Evolutionary conservation across 2,888 invertebrate genomes (phyloP).

Genomic region (Lamellibrachia satsuma): DNA sequence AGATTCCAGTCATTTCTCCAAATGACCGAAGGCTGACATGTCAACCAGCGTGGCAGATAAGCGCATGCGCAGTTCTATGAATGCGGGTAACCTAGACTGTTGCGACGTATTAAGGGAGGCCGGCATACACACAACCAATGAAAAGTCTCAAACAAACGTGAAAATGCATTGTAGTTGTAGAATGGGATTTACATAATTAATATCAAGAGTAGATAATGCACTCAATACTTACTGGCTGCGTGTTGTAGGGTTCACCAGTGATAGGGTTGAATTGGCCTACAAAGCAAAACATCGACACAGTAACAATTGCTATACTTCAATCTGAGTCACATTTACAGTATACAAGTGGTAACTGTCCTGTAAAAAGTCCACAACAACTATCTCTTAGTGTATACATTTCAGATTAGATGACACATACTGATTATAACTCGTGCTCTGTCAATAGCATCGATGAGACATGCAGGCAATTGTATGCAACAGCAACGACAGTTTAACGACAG

Average conservation of each 20-base stretch:
- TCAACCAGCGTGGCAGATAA: too few species aligned
- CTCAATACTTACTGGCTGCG: not conserved
- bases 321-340: not conserved
- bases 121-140: too few species aligned
- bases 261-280: not conserved
- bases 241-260: not conserved
- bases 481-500: too few species aligned
- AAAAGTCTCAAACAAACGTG: too few species aligned
- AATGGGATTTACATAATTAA: not conserved
- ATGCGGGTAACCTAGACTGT: too few species aligned
- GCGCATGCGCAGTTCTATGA: too few species aligned
- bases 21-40: too few species aligned
- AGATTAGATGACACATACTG: not conserved
- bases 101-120: too few species aligned
- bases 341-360: not conserved
- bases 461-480: too few species aligned
- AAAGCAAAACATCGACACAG: not conserved
- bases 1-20: too few species aligned
- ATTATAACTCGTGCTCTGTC: not conserved
- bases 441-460: too few species aligned
- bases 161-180: too few species aligned
- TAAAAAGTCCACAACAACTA: not conserved
- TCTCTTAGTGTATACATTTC: not conserved
- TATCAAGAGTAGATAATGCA: not conserved
- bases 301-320: not conserved